phyloP scores from a whole-genome alignment of 2,888 invertebrate species.

The Acrocyrtus sp. region DNA sequence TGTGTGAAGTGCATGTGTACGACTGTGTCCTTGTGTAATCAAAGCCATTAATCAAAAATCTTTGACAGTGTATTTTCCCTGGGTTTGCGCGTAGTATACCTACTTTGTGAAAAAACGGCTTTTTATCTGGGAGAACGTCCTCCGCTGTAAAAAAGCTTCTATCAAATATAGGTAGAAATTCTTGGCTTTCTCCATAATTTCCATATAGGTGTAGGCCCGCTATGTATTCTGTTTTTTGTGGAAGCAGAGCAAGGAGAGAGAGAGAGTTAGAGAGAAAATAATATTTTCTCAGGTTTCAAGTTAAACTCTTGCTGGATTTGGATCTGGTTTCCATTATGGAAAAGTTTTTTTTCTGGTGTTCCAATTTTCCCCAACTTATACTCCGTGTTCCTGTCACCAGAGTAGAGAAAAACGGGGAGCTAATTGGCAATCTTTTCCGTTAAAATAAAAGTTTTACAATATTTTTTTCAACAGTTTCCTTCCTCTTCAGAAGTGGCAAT shows the following conservation, averaged over 20 bases:
- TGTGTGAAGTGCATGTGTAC: neutral
- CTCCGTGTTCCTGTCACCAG: slow-evolving; percentile 28
- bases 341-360: slow-evolving; percentile 24
- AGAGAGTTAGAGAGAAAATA: too few relatives aligned
- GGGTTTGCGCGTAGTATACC: too few relatives aligned
- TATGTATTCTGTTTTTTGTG: neutral
- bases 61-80: slow-evolving; percentile 30
- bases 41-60: slow-evolving; percentile 49
- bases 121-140: neutral
- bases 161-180: slow-evolving; percentile 24
- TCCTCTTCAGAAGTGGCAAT: too few relatives aligned
- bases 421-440: slow-evolving; percentile 51
- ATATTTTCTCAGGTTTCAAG: slow-evolving; percentile 18
- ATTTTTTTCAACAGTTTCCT: slow-evolving; percentile 47
- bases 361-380: neutral
- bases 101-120: too few relatives aligned
- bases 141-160: neutral
- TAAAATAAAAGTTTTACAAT: slow-evolving; percentile 45
- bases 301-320: too few relatives aligned
- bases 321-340: slow-evolving; percentile 11
- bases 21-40: slow-evolving; percentile 20
- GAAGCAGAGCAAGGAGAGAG: slow-evolving; percentile 21
- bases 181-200: slow-evolving; percentile 1
- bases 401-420: slow-evolving; percentile 28
- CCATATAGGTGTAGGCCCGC: neutral